Conservation (phyloP, 2,797 vertebrate species). For the Ptychobarbus kaznakovi region DNA sequence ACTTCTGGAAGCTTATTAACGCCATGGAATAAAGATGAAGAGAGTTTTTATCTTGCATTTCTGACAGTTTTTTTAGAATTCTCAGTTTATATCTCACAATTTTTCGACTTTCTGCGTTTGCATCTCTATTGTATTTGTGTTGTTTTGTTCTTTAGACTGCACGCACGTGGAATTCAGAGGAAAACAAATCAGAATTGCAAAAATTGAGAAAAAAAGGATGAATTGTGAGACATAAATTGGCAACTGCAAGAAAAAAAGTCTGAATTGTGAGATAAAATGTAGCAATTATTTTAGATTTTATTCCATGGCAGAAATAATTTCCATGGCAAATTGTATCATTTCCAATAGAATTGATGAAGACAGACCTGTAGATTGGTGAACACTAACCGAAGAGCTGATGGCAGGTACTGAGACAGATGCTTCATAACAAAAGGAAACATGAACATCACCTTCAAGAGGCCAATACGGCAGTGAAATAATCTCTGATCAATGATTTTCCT, state of each 20-base stretch:
- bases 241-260: too few species aligned
- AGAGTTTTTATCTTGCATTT: neutral
- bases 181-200: neutral
- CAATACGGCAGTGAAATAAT: neutral
- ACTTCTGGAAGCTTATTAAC: neutral
- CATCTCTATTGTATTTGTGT: neutral
- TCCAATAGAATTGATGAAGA: neutral
- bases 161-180: neutral
- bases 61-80: too few species aligned
- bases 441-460: neutral
- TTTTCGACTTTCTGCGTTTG: neutral
- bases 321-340: neutral
- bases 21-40: neutral
- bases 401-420: neutral
- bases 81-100: neutral
- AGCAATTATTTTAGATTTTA: neutral
- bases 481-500: too few species aligned
- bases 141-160: neutral
- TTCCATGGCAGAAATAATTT: neutral
- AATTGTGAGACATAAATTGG: too few species aligned
- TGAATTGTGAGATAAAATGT: neutral
- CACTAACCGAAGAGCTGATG: neutral
- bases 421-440: neutral
- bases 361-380: neutral
- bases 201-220: neutral